These are phyloP conservation scores for Uloborus diversus DNA, from an alignment of 1,140 invertebrate genomes.

Conservation along the genomic window DNA sequence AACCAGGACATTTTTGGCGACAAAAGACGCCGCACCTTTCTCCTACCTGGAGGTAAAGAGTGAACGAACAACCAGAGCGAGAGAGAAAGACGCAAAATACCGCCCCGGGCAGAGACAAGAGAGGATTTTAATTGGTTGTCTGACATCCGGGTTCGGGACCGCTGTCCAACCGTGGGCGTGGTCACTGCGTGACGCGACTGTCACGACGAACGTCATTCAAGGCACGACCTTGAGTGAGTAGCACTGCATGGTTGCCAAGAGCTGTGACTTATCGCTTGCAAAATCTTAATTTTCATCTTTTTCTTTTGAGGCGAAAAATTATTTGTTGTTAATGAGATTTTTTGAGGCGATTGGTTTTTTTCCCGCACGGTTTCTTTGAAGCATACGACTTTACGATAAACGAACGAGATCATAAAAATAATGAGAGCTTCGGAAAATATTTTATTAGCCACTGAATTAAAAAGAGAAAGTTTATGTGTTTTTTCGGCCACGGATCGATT, in stretches of 20 bases:
- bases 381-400: no score
- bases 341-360: slow-evolving; percentile 13
- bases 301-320: not conserved
- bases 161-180: slow-evolving; percentile 47
- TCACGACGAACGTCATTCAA: slow-evolving; percentile 50
- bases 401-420: no score
- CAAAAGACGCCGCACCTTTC: slow-evolving; percentile 40
- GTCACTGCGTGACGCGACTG: slow-evolving; percentile 48
- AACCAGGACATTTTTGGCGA: slow-evolving; percentile 50
- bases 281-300: slow-evolving; percentile 6
- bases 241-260: slow-evolving; percentile 5
- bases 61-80: not conserved
- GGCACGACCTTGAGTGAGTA: slow-evolving; percentile 38
- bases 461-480: no score
- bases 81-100: not conserved
- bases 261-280: slow-evolving; percentile 32
- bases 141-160: slow-evolving; percentile 54
- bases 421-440: no score
- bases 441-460: no score
- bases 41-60: slow-evolving; percentile 45
- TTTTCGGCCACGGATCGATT: no score
- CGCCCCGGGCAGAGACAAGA: slow-evolving; percentile 14
- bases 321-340: slow-evolving; percentile 39
- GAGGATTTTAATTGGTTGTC: slow-evolving; percentile 41
- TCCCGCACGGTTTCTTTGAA: not conserved